Base-by-base conservation (phyloP, 2,888 invertebrate species). In the Cybosia mesomella region DNA sequence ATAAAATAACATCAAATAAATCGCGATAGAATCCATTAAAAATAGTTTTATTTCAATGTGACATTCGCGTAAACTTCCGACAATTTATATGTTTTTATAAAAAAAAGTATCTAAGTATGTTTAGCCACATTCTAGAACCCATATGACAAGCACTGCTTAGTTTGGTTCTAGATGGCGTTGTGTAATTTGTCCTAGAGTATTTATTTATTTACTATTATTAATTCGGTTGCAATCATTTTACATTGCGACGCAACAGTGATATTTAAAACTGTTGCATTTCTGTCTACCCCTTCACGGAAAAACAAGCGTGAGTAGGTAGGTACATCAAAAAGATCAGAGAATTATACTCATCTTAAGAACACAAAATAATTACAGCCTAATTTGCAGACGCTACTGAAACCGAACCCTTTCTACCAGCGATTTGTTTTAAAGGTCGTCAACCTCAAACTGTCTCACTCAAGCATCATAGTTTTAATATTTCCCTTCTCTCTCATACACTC, bases 371-470 rank as follows among this genome's bases (percentile, higher is more conserved):
- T 68, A 76, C 62, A 59, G 55, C 64, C 75, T 85, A 77, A 75
- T 91, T 83, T 92, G 89, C 89, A 77, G 83, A 86, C 94, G 72
- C 81, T 95, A 92, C 93, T 82, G 87, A 89, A 92, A 90, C 91
- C 92, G 91, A 93, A 93, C 93, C 94, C 93, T 93, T 91, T 90
- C 90, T 91, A 89, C 90, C 87, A 87, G 86, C 94, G 94, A 94
- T 95, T 94, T 94, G 94, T 94, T 94, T 94, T 92, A 94, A 91
- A 92, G 94, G 94, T 94, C 94, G 88, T 94, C 92, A 92, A 89
- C 93, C 93, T 90, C 87, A 74, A 77, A 80, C 85, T 81, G 71
- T 92, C 92, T 82, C 87, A 81, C 77, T 92, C 88, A 76, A 73
- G 72, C 89, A 80, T 77, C 79, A 81, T 75, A 72, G 71, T 82